Conservation (phyloP, 2,888 invertebrate species). For the Itoplectis maculator region DNA sequence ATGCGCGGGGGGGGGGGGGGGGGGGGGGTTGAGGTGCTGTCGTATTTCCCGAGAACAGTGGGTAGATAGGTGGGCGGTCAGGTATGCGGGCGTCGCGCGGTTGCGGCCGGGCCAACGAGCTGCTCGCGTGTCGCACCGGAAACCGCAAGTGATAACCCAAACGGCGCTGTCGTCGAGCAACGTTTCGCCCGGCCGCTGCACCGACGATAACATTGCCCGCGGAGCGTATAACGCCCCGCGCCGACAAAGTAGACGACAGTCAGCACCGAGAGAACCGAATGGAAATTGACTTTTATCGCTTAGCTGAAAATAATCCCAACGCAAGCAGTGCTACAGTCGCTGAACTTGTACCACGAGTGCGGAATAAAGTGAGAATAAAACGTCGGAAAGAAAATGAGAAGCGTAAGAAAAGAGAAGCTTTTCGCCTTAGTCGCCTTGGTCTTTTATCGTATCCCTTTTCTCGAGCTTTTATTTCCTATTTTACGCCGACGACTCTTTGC, state of each 20-base stretch:
- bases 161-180: constrained; percentile 11
- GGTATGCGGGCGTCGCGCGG: not conserved
- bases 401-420: constrained; percentile 41
- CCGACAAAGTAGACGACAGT: not conserved
- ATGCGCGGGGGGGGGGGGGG: too few relatives aligned
- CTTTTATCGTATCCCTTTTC: constrained; percentile 28
- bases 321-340: constrained; percentile 19
- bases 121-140: not conserved
- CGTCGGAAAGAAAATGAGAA: constrained; percentile 15
- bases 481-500: constrained; percentile 25
- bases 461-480: constrained; percentile 34
- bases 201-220: not conserved
- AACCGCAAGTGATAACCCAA: constrained; percentile 9
- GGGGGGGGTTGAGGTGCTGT: not conserved
- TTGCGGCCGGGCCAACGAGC: not conserved
- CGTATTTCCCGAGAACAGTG: not conserved
- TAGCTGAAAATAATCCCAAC: constrained; percentile 39
- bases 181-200: not conserved
- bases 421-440: not conserved
- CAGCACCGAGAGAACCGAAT: not conserved
- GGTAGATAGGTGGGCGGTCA: not conserved
- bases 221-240: not conserved
- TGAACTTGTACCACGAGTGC: constrained; percentile 22
- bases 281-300: constrained; percentile 20
- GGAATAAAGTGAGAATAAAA: constrained; percentile 9